Percentiles rank a stretch among this genome's conserved stretches.
These are phyloP conservation scores for Epicampocera succincta DNA, from an alignment of 2,888 invertebrate genomes.

Conservation along the genomic window DNA sequence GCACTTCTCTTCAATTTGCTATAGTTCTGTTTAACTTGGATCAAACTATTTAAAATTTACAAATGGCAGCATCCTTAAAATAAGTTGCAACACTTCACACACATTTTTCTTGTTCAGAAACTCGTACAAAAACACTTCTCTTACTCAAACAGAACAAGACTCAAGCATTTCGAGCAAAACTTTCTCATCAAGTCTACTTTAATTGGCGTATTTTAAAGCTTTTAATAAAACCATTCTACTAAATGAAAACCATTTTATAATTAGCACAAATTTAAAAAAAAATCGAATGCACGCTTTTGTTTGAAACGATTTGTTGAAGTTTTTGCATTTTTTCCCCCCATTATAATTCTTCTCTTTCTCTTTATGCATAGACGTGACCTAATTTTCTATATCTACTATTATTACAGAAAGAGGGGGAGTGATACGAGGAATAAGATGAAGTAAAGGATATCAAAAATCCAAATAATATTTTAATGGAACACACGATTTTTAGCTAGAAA, in stretches of 20 bases:
- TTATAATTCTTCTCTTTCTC: background rate
- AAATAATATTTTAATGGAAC: no score
- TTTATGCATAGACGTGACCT: constrained; percentile 33
- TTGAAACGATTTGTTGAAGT: constrained; percentile 7
- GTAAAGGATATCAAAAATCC: no score
- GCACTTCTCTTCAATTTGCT: no score
- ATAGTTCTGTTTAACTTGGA: no score
- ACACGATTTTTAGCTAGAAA: no score
- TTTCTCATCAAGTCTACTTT: constrained; percentile 2
- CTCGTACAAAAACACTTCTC: no score
- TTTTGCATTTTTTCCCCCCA: constrained; percentile 2
- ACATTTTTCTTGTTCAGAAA: no score
- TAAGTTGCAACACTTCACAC: no score
- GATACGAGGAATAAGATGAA: background rate
- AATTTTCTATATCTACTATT: background rate
- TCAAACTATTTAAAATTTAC: no score
- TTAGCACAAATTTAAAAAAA: constrained; percentile 38
- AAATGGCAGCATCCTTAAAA: no score
- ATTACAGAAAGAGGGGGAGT: background rate
- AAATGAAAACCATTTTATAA: constrained; percentile 48
- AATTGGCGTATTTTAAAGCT: constrained; percentile 13
- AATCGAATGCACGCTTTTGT: background rate
- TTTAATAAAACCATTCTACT: constrained; percentile 22
- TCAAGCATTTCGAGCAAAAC: background rate
- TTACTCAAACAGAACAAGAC: background rate